phyloP scores from a whole-genome alignment of 2,888 invertebrate genomes.

The Hydrotaea diabolus region DNA sequence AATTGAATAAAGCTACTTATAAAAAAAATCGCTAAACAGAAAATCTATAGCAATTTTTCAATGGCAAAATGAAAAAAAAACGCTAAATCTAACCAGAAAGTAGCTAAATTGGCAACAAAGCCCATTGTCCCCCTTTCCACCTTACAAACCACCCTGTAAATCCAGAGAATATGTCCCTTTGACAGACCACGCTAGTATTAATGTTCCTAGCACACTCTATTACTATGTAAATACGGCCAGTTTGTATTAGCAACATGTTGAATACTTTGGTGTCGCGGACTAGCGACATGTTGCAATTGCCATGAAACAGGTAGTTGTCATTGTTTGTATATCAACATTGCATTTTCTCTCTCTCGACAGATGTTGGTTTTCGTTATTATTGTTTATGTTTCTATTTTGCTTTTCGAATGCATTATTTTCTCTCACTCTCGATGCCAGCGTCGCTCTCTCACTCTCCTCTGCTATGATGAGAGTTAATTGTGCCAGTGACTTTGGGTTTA shows the following conservation, averaged over 20 bases:
- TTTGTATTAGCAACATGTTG: neutral
- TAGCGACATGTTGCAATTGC: neutral
- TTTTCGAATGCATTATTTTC: neutral
- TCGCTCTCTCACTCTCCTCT: slow-evolving; percentile 6
- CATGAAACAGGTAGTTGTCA: slow-evolving; percentile 23
- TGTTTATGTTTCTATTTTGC: slow-evolving; percentile 1
- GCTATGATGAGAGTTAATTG: slow-evolving; percentile 16
- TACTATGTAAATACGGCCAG: slow-evolving; percentile 5
- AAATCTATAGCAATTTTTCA: no score
- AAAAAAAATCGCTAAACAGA: no score
- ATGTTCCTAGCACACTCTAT: no score
- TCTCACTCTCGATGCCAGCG: neutral
- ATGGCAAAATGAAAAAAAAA: no score
- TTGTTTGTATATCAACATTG: neutral
- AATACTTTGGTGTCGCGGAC: neutral
- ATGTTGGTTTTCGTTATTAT: neutral
- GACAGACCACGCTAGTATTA: no score
- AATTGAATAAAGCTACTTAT: no score
- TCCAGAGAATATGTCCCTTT: no score
- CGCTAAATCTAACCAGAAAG: no score
- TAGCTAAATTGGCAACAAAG: no score
- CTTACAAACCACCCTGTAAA: no score
- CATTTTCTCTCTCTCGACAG: neutral
- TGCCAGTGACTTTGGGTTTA: slow-evolving; percentile 40
- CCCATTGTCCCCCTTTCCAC: no score